These are phyloP conservation scores for Myotis vivesi DNA, from an alignment of 2,797 vertebrate species.

Conservation along the genomic window DNA sequence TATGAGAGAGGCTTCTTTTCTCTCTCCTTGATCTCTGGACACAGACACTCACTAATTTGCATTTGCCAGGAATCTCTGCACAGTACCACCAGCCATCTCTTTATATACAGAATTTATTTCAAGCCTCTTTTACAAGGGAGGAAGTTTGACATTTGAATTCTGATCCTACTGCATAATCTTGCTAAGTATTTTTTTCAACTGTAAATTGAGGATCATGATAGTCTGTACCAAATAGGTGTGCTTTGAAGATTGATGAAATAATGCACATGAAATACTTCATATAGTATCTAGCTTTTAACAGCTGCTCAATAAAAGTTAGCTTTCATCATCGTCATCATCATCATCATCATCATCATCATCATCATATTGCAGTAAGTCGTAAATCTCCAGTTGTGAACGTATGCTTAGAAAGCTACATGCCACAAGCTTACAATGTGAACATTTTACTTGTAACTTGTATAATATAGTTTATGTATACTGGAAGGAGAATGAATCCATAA, in stretches of 20 bases:
- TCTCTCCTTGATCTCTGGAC: background rate
- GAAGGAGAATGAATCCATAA: conserved; percentile 32
- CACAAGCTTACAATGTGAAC: background rate
- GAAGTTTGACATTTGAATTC: background rate
- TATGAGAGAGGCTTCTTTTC: background rate
- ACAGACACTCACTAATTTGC: background rate
- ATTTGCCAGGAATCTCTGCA: background rate
- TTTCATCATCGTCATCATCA: background rate
- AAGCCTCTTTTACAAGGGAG: background rate
- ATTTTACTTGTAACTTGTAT: conserved; percentile 8
- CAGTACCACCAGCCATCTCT: background rate
- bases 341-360: too few species aligned
- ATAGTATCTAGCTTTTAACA: background rate
- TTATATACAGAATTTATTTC: background rate
- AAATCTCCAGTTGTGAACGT: conserved; percentile 2
- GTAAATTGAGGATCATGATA: background rate
- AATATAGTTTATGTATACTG: background rate
- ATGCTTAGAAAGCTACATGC: background rate
- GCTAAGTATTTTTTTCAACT: background rate
- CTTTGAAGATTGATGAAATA: conserved; percentile 7
- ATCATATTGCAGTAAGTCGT: background rate
- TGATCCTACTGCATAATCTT: background rate
- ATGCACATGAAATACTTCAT: background rate
- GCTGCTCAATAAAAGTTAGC: background rate
- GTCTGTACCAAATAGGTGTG: background rate